A percentile compares a stretch with the other conserved stretches of the same genome.
phyloP scores from a whole-genome alignment of 2,113 vertebrate species.

The Mobula hypostoma region DNA sequence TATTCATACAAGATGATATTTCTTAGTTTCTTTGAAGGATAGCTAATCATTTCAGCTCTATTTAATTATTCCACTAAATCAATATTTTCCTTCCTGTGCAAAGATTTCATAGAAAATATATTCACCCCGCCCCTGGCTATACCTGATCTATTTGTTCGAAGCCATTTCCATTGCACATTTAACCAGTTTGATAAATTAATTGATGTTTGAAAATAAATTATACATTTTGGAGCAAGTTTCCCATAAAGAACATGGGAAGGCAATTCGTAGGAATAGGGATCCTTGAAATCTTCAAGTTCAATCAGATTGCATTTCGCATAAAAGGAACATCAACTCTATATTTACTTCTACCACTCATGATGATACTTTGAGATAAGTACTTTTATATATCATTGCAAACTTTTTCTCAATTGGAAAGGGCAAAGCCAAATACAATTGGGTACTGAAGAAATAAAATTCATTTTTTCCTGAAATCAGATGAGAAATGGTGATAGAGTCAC shows the following conservation, averaged over 20 bases:
- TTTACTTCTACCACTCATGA: not conserved
- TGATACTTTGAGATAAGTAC: not conserved
- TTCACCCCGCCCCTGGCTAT: not conserved
- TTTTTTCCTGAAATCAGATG: not conserved
- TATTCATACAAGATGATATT: not conserved
- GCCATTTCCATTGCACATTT: not conserved
- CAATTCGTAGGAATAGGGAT: not conserved
- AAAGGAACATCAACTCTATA: not conserved
- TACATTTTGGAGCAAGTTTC: not conserved
- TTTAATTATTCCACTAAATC: slow-evolving; percentile 10
- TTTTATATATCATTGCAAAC: not conserved
- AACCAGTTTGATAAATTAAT: not conserved
- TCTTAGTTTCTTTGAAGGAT: not conserved
- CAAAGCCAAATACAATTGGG: not conserved
- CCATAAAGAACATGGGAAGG: not conserved
- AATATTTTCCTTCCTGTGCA: not conserved
- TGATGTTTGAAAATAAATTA: not conserved
- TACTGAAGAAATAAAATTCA: not conserved
- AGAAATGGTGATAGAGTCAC: not conserved
- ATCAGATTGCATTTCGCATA: not conserved
- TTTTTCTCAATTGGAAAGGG: not conserved
- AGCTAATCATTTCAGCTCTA: not conserved
- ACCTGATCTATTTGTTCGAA: not conserved
- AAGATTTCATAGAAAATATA: not conserved
- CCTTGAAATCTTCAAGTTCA: not conserved